Conservation (phyloP, 2,888 invertebrate genomes). For the Thalpophila matura region DNA sequence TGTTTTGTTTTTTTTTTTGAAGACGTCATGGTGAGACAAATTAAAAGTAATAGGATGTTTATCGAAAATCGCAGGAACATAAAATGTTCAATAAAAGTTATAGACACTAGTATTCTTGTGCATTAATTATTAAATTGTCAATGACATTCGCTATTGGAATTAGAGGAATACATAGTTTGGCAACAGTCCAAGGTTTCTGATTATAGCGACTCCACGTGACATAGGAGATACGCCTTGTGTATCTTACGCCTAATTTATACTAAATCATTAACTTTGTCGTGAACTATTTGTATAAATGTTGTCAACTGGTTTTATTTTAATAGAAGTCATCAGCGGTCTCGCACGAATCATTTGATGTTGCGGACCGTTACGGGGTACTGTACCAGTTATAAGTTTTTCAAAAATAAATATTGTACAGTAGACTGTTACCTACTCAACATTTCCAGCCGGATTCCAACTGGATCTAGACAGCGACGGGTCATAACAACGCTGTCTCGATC, state of each 20-base stretch:
- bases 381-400: background rate
- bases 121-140: constrained; percentile 56
- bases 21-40: too few species aligned
- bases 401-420: constrained; percentile 3
- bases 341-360: too few species aligned
- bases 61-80: background rate
- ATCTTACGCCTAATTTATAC: constrained; percentile 28
- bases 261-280: constrained; percentile 27
- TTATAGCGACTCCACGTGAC: constrained; percentile 28
- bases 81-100: background rate
- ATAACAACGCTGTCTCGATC: constrained; percentile 5
- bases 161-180: constrained; percentile 65
- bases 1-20: too few species aligned
- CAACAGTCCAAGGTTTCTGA: constrained; percentile 69
- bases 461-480: background rate
- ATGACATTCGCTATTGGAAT: constrained; percentile 61
- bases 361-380: background rate
- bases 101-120: background rate
- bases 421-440: too few species aligned
- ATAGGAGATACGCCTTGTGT: constrained; percentile 44
- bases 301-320: constrained; percentile 16
- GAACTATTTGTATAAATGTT: constrained; percentile 7
- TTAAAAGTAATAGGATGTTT: background rate
- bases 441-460: background rate
- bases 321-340: constrained; percentile 8